These are phyloP conservation scores for Enhydra lutris DNA, from an alignment of 2,113 vertebrate species.

Conservation along the genomic window DNA sequence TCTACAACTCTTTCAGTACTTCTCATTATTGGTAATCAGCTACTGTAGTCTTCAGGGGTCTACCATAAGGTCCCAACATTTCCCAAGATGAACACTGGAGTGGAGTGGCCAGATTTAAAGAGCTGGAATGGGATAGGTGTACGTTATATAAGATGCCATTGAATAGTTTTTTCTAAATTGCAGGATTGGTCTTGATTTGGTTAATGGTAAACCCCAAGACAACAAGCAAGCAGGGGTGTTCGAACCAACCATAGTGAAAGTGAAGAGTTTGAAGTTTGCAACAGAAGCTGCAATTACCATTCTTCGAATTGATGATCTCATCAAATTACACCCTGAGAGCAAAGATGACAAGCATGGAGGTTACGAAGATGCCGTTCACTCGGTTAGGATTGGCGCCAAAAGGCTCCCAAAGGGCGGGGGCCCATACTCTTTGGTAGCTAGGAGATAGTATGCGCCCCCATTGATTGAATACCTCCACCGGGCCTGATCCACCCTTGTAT, in stretches of 20 bases:
- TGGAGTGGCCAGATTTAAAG: neutral
- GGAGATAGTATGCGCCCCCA: no score
- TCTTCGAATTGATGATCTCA: constrained; percentile 98
- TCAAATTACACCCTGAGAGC: constrained; percentile 95
- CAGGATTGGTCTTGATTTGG: constrained; percentile 97
- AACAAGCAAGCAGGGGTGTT: constrained; percentile 97
- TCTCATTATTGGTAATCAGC: neutral
- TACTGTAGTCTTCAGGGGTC: neutral
- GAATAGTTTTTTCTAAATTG: neutral
- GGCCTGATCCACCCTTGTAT: no score
- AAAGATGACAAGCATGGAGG: constrained; percentile 93
- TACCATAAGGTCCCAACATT: neutral
- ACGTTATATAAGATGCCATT: neutral
- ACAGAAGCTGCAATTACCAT: constrained; percentile 99
- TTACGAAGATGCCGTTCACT: constrained; percentile 93
- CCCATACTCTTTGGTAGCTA: no score
- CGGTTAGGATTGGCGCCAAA: constrained; percentile 24
- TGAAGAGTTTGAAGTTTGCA: constrained; percentile 97
- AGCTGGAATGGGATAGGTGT: neutral
- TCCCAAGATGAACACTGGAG: neutral
- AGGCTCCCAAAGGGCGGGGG: no score
- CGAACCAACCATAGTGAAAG: constrained; percentile 97
- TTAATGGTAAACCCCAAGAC: constrained; percentile 96
- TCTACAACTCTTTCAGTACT: neutral
- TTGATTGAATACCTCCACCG: no score